Evolutionary conservation across 37 sponge, comb jelly and placozoan species (phyloP).

Genomic region (Ianthella basta): DNA sequence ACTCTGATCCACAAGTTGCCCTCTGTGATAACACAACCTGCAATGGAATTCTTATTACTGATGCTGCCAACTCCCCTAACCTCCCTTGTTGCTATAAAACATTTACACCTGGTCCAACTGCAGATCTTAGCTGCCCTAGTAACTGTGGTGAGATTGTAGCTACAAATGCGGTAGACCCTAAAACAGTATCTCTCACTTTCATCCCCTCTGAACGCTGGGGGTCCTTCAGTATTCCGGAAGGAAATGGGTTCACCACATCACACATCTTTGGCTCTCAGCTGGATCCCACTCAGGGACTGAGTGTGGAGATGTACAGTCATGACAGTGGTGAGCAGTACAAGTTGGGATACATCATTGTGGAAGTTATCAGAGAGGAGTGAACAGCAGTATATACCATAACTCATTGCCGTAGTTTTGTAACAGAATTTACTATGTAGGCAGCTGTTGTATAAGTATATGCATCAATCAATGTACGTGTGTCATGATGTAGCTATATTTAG

Average conservation of each 20-base stretch:
- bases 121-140: not conserved
- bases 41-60: slow-evolving; percentile 3
- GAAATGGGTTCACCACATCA: slow-evolving; percentile 4
- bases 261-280: not conserved
- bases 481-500: no score
- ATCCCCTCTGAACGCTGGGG: not conserved
- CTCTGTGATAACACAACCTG: slow-evolving; percentile 15
- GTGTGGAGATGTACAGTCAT: not conserved
- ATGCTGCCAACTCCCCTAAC: not conserved
- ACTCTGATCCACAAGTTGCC: not conserved
- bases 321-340: not conserved
- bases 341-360: not conserved
- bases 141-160: slow-evolving; percentile 3
- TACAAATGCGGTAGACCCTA: not conserved
- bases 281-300: not conserved
- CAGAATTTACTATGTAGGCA: no score
- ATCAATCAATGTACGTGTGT: no score
- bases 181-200: not conserved
- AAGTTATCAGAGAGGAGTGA: slow-evolving; percentile 11
- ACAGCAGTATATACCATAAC: no score
- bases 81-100: not conserved
- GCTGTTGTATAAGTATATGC: no score
- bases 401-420: no score
- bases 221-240: not conserved
- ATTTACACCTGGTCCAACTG: not conserved